phyloP scores from a whole-genome alignment of 2,888 invertebrate species.

The Diaphora mendica region DNA sequence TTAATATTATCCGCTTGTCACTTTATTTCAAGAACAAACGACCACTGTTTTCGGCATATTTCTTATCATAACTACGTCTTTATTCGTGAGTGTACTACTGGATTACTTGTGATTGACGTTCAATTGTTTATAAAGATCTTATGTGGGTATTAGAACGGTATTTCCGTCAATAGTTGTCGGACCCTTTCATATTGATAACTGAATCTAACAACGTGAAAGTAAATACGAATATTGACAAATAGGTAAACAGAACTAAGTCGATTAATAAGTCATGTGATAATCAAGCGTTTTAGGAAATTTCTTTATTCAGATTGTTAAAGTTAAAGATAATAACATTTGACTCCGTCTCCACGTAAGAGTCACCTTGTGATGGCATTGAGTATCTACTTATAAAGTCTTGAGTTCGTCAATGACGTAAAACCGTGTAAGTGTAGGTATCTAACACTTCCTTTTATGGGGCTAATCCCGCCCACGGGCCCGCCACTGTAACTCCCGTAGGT shows the following conservation, averaged over 20 bases:
- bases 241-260: background rate
- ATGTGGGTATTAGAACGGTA: background rate
- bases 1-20: constrained; percentile 3
- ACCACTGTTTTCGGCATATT: constrained; percentile 1
- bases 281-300: background rate
- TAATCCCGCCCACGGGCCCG: too few species aligned
- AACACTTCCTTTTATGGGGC: too few species aligned
- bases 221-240: background rate
- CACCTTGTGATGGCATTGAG: background rate
- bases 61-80: constrained; percentile 6
- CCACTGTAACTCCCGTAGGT: too few species aligned
- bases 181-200: background rate
- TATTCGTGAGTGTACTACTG: background rate
- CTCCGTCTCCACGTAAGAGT: background rate
- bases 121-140: background rate
- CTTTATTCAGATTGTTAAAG: background rate
- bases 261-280: background rate
- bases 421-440: too few species aligned
- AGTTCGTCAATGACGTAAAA: background rate
- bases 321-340: background rate
- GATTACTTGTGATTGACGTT: constrained; percentile 8
- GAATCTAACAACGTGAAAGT: background rate
- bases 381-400: background rate
- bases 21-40: background rate
- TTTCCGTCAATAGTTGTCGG: background rate